phyloP scores from a whole-genome alignment of 2,888 invertebrate genomes.

The Mylabris sibirica region DNA sequence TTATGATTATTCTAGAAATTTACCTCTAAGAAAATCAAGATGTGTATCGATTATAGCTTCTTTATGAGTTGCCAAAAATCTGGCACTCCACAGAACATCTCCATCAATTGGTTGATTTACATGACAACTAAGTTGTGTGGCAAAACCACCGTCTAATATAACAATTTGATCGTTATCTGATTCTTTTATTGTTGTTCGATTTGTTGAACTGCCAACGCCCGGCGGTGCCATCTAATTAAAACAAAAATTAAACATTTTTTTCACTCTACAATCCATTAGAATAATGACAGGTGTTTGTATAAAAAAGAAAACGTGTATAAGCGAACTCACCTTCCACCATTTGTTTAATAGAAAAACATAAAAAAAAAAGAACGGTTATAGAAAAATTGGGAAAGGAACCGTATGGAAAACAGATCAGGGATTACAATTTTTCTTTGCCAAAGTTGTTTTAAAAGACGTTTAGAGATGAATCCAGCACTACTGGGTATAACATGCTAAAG shows the following conservation, averaged over 20 bases:
- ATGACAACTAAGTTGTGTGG: conserved; percentile 80
- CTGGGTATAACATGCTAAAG: neutral
- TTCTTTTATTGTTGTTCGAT: conserved; percentile 19
- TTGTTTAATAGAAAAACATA: conserved; percentile 8
- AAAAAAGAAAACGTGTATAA: neutral
- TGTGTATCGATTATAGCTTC: conserved; percentile 82
- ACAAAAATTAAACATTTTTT: too few species aligned
- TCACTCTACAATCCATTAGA: neutral
- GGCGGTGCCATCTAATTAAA: conserved; percentile 48
- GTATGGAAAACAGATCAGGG: conserved; percentile 5
- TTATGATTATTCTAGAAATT: neutral
- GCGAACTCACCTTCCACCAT: neutral
- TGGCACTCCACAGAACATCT: conserved; percentile 89
- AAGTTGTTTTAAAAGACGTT: neutral
- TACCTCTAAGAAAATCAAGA: conserved; percentile 81
- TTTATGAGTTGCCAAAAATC: conserved; percentile 80
- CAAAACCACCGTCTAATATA: conserved; percentile 79
- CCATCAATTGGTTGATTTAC: conserved; percentile 80
- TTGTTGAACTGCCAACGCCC: conserved; percentile 48
- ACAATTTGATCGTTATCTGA: conserved; percentile 46
- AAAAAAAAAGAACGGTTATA: neutral
- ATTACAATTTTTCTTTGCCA: conserved; percentile 4
- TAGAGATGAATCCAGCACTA: neutral
- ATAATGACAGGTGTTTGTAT: conserved; percentile 1
- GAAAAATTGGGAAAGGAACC: neutral